Conservation (phyloP, 2,113 vertebrate genomes). For the Eidolon helvum region DNA sequence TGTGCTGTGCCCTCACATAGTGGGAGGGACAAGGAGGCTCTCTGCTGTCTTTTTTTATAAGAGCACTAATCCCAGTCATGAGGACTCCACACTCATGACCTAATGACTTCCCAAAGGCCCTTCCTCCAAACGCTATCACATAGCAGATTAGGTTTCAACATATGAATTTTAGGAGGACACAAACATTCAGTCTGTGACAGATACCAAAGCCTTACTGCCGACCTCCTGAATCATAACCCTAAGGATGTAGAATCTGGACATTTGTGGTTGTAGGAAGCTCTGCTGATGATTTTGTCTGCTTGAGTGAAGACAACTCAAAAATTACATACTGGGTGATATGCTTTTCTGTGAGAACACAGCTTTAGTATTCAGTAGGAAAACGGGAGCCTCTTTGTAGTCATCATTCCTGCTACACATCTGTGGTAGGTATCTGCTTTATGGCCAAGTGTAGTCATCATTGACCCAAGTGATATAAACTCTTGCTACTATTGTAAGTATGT, state of each 20-base stretch:
- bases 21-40: background rate
- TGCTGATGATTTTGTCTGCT: background rate
- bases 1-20: background rate
- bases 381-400: background rate
- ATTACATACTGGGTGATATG: background rate
- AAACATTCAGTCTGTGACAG: background rate
- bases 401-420: background rate
- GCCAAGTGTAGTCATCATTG: background rate
- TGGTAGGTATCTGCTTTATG: background rate
- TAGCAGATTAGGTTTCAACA: background rate
- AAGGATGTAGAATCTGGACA: background rate
- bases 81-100: background rate
- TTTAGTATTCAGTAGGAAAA: background rate
- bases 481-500: background rate
- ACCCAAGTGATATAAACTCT: background rate
- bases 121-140: background rate
- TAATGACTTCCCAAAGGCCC: background rate
- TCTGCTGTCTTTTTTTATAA: background rate
- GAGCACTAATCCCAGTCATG: background rate
- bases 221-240: background rate
- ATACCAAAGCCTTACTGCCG: background rate
- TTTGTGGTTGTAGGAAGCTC: background rate
- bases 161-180: background rate
- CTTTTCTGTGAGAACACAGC: background rate
- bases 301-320: background rate